Base-by-base conservation (phyloP, 2,113 vertebrate species). In the Meleagris gallopavo region DNA sequence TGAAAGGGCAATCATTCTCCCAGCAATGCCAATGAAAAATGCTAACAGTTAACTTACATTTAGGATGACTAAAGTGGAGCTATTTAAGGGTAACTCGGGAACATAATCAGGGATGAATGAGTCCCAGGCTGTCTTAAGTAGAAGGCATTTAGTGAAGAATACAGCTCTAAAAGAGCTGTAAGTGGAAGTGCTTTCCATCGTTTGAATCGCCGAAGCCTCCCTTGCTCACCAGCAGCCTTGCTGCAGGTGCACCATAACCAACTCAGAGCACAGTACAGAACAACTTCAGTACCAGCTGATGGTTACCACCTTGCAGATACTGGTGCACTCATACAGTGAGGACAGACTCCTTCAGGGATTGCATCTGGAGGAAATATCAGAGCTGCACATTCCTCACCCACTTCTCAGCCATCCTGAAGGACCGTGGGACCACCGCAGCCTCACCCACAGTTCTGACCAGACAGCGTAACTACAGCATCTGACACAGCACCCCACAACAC, bases 1-100 rank as follows among this genome's bases (percentile, higher is more conserved):
- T 70, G 61, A 70, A 83, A 82, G 48, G 25, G n/a, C 61, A 64
- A 36, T 74, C 40, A 54, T 7, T 83, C 50, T 52, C 48, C 61
- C 10, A 45, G 65, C 77, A 73, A 82, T 13, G 27, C 54, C 65
- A 18, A 38, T 7, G 30, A 55, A 65, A 78, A 50, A 74, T 22
- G 48, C 58, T 41, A 82, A 86, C 61, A 69, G 60, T 20, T 20
- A 54, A 54, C 72, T 89, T 30, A 9, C 9, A 38, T 38, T 73
- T 79, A 30, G 0, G 1, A 75, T 75, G 67, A 92, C 67, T 65
- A 71, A 52, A 83, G 57, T 62, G 27, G 45, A 90, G 67, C 27
- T 92, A 43, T 80, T 92, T 90, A 78, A 78, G 76, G 76, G 60
- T 64, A 89, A 89, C 67, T n/a, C 22, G 60, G 62, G 34, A 83